These are phyloP conservation scores for Casuarius casuarius DNA, from an alignment of 2,113 vertebrate genomes.

Conservation along the genomic window DNA sequence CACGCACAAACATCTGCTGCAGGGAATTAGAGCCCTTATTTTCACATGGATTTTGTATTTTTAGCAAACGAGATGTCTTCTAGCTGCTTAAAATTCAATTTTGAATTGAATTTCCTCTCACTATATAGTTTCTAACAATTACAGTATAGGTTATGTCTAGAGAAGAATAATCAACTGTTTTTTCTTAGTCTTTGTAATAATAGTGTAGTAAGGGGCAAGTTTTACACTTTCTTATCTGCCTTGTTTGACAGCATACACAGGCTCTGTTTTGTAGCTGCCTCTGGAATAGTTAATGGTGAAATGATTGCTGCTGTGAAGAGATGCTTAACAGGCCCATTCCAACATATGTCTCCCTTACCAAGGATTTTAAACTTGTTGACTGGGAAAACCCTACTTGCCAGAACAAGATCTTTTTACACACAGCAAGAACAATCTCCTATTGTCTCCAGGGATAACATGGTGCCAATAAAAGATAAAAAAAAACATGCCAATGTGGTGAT, in stretches of 20 bases:
- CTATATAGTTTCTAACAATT: neutral
- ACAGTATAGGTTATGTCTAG: rapidly evolving
- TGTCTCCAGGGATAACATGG: constrained; percentile 68
- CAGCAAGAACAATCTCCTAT: constrained; percentile 75
- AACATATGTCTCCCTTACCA: constrained; percentile 53
- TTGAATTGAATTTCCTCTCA: neutral
- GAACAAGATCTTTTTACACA: constrained; percentile 72
- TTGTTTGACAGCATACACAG: neutral
- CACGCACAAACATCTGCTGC: neutral
- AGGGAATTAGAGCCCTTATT: neutral
- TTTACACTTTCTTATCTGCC: neutral
- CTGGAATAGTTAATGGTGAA: neutral
- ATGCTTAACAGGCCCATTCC: constrained; percentile 64
- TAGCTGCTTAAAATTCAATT: neutral
- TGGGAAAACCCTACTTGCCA: constrained; percentile 75
- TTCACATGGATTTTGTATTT: neutral
- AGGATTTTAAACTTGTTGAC: constrained; percentile 69
- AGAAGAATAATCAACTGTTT: neutral
- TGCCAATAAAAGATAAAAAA: constrained; percentile 73
- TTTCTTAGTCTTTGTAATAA: neutral
- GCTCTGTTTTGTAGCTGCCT: constrained; percentile 25
- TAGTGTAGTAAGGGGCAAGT: neutral
- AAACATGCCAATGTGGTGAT: constrained; percentile 51
- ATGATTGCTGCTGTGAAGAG: constrained; percentile 8
- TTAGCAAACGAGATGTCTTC: neutral